phyloP scores from a whole-genome alignment of 64 coral and sea anemone species.

The Actinia equina region DNA sequence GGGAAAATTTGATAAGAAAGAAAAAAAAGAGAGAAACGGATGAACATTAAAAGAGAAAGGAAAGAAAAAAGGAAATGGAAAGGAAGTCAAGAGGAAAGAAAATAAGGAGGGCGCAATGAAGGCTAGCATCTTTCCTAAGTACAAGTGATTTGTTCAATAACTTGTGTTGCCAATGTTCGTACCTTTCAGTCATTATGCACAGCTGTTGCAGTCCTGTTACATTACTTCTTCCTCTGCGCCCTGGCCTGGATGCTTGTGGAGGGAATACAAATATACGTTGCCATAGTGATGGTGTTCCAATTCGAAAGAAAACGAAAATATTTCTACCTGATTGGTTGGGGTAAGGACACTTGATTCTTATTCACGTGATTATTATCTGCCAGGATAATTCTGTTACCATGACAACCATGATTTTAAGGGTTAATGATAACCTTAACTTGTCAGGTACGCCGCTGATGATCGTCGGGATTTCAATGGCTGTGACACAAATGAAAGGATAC shows the following conservation, averaged over 20 bases:
- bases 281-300: conserved; percentile 56
- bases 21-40: too few species aligned
- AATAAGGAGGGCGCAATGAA: too few species aligned
- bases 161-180: background rate
- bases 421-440: background rate
- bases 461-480: conserved; percentile 29
- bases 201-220: conserved; percentile 21
- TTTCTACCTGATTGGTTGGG: conserved; percentile 70
- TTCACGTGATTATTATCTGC: background rate
- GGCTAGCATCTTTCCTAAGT: too few species aligned
- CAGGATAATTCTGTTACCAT: background rate
- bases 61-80: too few species aligned
- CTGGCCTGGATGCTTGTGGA: conserved; percentile 65
- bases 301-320: conserved; percentile 26
- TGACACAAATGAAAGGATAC: conserved; percentile 43
- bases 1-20: too few species aligned
- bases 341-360: conserved; percentile 15
- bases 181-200: conserved; percentile 36
- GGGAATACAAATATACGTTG: conserved; percentile 54
- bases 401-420: background rate
- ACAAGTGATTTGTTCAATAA: too few species aligned
- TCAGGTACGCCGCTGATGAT: conserved; percentile 38
- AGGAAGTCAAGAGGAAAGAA: too few species aligned
- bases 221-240: conserved; percentile 55
- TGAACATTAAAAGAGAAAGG: too few species aligned